Conservation (phyloP, 2,888 invertebrate species). For the Capitulum mitella region DNA sequence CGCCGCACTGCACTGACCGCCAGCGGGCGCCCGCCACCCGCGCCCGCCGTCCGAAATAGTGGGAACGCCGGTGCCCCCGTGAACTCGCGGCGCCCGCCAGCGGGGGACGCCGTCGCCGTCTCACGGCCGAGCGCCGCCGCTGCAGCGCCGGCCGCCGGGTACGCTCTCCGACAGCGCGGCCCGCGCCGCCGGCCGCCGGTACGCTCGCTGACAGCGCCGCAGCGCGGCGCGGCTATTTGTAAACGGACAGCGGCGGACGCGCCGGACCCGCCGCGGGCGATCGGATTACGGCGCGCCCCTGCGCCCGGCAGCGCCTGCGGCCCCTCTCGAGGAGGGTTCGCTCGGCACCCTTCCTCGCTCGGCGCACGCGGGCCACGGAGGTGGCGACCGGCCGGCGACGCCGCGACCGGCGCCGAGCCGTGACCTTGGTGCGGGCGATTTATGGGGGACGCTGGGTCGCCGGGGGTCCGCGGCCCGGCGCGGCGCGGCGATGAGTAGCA, state of each 20-base stretch:
- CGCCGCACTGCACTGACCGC: not conserved
- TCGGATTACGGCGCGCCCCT: not conserved
- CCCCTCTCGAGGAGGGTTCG: not conserved
- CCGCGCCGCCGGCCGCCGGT: conserved; percentile 22
- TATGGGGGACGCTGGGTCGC: not conserved
- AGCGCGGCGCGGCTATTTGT: conserved; percentile 10
- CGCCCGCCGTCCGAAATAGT: not conserved
- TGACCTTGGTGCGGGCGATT: too few relatives aligned
- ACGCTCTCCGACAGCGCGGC: not conserved
- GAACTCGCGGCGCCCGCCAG: not conserved
- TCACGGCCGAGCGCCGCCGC: not conserved
- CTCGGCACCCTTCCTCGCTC: too few relatives aligned
- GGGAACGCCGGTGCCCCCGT: not conserved
- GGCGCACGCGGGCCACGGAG: too few relatives aligned
- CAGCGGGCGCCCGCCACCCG: not conserved
- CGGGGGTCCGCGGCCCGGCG: not conserved
- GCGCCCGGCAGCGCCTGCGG: not conserved
- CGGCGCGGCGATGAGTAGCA: conserved; percentile 27
- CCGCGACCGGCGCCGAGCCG: too few relatives aligned
- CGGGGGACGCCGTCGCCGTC: not conserved
- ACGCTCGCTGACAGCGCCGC: not conserved
- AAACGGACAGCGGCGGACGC: not conserved
- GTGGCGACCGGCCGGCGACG: too few relatives aligned
- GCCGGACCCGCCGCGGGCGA: conserved; percentile 17
- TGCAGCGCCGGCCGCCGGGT: not conserved